phyloP scores from a whole-genome alignment of 2,888 invertebrate genomes.

The Leptopterna dolabrata region DNA sequence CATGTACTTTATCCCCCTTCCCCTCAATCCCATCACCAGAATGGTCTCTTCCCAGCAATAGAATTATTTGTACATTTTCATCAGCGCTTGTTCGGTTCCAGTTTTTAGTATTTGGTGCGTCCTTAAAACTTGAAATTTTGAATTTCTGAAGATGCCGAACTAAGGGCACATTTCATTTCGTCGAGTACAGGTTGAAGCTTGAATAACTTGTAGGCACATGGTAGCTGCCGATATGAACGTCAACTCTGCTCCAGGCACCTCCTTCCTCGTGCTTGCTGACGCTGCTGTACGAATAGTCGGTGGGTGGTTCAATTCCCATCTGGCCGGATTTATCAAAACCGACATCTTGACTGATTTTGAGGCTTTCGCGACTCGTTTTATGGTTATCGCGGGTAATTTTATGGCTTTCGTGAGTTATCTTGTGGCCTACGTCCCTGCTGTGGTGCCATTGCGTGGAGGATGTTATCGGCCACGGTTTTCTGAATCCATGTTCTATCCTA shows the following conservation, averaged over 20 bases:
- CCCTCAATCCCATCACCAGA: too few species aligned
- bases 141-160: too few species aligned
- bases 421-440: neutral
- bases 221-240: neutral
- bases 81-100: too few species aligned
- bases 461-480: neutral
- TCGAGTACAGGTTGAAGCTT: constrained; percentile 11
- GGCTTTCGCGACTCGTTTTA: neutral
- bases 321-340: neutral
- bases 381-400: neutral
- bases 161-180: neutral
- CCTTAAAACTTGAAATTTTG: too few species aligned
- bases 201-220: constrained; percentile 20
- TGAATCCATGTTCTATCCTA: neutral
- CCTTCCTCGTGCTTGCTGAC: constrained; percentile 20
- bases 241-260: constrained; percentile 32
- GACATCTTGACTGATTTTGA: neutral
- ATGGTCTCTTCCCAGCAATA: too few species aligned
- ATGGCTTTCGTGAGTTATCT: neutral
- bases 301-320: neutral
- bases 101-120: too few species aligned
- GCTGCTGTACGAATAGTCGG: neutral
- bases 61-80: too few species aligned
- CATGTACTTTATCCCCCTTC: too few species aligned
- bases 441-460: neutral